Base-by-base conservation (phyloP, 2,888 invertebrate species). In the Eupithecia inturbata region DNA sequence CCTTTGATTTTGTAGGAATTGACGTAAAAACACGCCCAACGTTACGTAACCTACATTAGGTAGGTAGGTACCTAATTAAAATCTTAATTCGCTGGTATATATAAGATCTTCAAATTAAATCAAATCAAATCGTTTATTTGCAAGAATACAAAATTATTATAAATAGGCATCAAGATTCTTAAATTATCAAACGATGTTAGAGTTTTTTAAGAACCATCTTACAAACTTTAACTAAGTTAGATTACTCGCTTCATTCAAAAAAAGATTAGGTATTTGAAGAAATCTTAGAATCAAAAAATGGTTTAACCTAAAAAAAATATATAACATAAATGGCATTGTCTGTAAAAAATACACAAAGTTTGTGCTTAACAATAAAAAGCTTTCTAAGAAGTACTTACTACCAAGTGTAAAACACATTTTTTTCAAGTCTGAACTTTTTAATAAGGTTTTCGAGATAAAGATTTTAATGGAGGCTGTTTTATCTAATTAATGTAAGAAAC, bases 391-490 rank as follows among this genome's bases (percentile, higher is more conserved):
- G 49, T 49, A 22, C 9, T 16, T 9, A 22, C 19, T n/a, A 19
- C 16, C 19, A 22, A 53, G 16, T 19, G 16, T 28, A 57, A 70
- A 70, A 39, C 28, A 26, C 36, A 39, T 64, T 70, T 60, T 12
- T 60, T 31, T 26, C 62, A 36, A 22, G 64, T 64, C 9, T 53
- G 28, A 70, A 70, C 45, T 19, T 70, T 70, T 64, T 64, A 62
- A 70, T 36, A 53, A 64, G 19, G 28, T 70, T 70, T 49, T n/a
- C 45, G 7, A 28, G 63, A 36, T 66, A 66, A 70, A 66, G 36
- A 26, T 70, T 70, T 70, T 64, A 70, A 70, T 53, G 26, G 49
- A 26, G 36, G 36, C 49, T 66, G 41, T 66, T 66, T 14, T 26
- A 45, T 45, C 16, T 19, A 45, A 19, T 19, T 6, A 45, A 0